Base-by-base conservation (phyloP, 2,113 vertebrate species). In the Thoracochromis brauschi region DNA sequence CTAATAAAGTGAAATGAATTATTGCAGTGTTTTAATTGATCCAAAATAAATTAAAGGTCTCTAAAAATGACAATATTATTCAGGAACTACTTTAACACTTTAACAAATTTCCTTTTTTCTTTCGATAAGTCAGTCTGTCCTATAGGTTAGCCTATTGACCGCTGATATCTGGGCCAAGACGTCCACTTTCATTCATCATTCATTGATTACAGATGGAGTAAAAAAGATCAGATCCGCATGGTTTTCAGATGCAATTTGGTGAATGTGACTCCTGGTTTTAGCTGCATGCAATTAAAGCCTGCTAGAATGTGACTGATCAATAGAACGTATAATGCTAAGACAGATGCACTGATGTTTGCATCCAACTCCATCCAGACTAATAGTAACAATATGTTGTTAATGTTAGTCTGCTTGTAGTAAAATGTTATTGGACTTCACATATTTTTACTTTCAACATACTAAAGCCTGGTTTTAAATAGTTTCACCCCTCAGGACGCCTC, bases 261-360 rank as follows among this genome's bases (percentile, higher is more conserved):
- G 14, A 75, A 75, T 11, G 21, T 29, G 40, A 75, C 9, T 75
- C 40, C 42, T 75, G 4, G 4, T 68, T 68, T 49, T 12, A 49
- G 16, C 9, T 49, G 45, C 26, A 31, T 31, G 4, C 3, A 78
- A 49, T 12, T 29, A 19, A 78, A 78, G 26, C 16, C 45, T 49
- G 26, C 16, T 78, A 29, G 45, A 31, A 78, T 8, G 42, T 49
- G 24, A 0, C 16, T 19, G 42, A 45, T 49, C 16, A 31, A 19
- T 75, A 29, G 42, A 75, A 1, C 9, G 7, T 29, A 10, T 26
- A 75, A 17, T 19, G 42, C 40, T 0, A 6, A 60, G 57, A 0
- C 5, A 3, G 29, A 60, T 33, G 57, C 29, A 33, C 0, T 60
- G 57, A 33, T 33, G 57, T 60, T 60, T 60, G 29, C 57, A 60